Evolutionary conservation across 2,113 vertebrate genomes (phyloP), one percentile per base, ranked within the genome.

Genomic region (Numida meleagris): DNA sequence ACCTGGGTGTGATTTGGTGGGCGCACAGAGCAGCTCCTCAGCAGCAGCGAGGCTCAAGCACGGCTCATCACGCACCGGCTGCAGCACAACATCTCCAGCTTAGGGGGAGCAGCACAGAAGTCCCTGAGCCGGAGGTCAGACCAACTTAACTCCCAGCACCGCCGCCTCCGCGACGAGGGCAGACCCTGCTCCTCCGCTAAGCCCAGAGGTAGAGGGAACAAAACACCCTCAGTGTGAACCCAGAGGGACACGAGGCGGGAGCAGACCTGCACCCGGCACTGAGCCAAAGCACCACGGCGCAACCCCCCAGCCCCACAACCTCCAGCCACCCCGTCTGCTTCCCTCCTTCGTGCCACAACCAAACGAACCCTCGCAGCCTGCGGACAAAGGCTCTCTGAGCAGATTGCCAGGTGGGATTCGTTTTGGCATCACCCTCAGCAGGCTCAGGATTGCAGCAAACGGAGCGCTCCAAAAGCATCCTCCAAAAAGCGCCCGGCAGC

Each of bases 161-260:
- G 68, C 36, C 57, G 25, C 36, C 61, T 67, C 38, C 2, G 12
- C 59, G 21, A 33, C 3, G 18, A 46, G 45, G 33, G 10, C 15
- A 36, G 40, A 46, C 11, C 38, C 53, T 1, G 2, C 0, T 3
- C 51, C 40, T 19, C 14, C 21, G 42, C 18, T 6, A 42, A 40
- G 46, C 14, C 45, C 58, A 29, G 51, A 29, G 25, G 43, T 16
- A 29, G 14, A 10, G 27, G 51, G 51, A 15, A 53, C 51, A 53
- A 5, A 5, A 36, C 46, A 62, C 61, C 34, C 53, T 4, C 12
- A 33, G 21, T 0, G 1, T 3, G 23, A 51, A 12, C 9, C 2
- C 25, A 3, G 10, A 10, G 43, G 0, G 31, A 73, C 17, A 27
- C 24, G 4, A 24, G 48, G n/a, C 1, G 0, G 29, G 23, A 66